phyloP scores from a whole-genome alignment of 1,140 invertebrate genomes.

The Samia ricini region DNA sequence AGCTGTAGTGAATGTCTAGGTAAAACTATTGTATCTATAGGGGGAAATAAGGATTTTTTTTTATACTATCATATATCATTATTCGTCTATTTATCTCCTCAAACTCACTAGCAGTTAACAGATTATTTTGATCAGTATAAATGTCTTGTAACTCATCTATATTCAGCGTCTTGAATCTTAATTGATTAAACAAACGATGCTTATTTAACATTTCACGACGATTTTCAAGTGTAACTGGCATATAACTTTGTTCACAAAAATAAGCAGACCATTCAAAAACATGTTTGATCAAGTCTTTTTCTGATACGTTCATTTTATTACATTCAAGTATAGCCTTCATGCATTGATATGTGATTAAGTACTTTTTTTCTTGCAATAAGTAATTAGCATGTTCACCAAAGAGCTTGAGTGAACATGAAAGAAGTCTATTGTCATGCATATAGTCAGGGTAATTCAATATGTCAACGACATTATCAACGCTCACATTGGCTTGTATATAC shows the following conservation, averaged over 20 bases:
- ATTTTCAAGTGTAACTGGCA: slow-evolving; percentile 52
- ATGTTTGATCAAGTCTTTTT: slow-evolving; percentile 71
- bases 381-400: slow-evolving; percentile 73
- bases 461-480: slow-evolving; percentile 74
- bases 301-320: slow-evolving; percentile 65
- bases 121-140: slow-evolving; percentile 36
- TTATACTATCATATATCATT: slow-evolving; percentile 12
- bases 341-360: slow-evolving; percentile 66
- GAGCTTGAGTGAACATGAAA: slow-evolving; percentile 64
- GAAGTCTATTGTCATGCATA: slow-evolving; percentile 70
- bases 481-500: slow-evolving; percentile 73
- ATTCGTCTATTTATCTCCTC: slow-evolving; percentile 36
- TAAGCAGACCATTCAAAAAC: slow-evolving; percentile 73
- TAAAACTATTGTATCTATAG: slow-evolving; percentile 9
- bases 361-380: slow-evolving; percentile 67
- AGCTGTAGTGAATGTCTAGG: slow-evolving; percentile 48
- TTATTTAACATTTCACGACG: slow-evolving; percentile 62
- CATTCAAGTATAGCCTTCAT: slow-evolving; percentile 68
- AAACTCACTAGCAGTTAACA: slow-evolving; percentile 41
- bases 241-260: slow-evolving; percentile 66
- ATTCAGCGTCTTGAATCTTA: slow-evolving; percentile 59
- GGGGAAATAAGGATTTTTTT: slow-evolving; percentile 2
- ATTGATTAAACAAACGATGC: slow-evolving; percentile 51
- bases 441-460: slow-evolving; percentile 78
- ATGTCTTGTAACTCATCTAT: slow-evolving; percentile 53